Conservation (phyloP, 2,888 invertebrate species). For the Phaedon cochleariae region DNA sequence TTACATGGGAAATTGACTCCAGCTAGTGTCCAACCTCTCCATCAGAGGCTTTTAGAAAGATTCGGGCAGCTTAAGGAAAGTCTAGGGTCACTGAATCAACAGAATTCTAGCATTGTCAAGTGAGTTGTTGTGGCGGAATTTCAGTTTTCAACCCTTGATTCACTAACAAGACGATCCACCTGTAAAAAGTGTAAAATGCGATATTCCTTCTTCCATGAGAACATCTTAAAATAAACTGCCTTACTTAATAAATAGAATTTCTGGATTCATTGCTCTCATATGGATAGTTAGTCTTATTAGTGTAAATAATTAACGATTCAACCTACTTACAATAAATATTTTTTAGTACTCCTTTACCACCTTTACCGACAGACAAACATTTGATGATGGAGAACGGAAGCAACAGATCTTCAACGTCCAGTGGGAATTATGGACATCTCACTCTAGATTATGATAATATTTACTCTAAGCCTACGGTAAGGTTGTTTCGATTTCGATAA, state of each 20-base stretch:
- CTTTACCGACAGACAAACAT: constrained; percentile 76
- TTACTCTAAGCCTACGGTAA: constrained; percentile 77
- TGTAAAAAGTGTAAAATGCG: no score
- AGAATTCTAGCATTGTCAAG: constrained; percentile 85
- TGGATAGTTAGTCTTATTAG: no score
- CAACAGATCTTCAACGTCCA: constrained; percentile 60
- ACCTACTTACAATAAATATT: not conserved
- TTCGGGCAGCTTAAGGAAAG: constrained; percentile 86
- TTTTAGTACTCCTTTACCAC: constrained; percentile 80
- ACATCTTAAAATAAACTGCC: no score
- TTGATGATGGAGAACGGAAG: constrained; percentile 53
- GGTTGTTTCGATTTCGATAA: no score
- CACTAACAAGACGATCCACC: no score
- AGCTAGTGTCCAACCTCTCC: constrained; percentile 88
- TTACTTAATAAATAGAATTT: no score
- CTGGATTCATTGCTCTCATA: no score
- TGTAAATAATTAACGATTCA: no score
- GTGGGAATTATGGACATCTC: constrained; percentile 66
- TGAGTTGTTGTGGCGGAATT: constrained; percentile 59
- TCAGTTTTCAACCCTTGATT: not conserved
- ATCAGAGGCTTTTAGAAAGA: constrained; percentile 86
- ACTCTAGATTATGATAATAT: constrained; percentile 64
- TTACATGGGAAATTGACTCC: constrained; percentile 89
- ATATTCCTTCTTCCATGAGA: no score
- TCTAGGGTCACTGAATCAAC: constrained; percentile 73